Percentiles rank a stretch among this genome's conserved stretches.
Evolutionary conservation across 1,140 invertebrate species (phyloP).

Genomic region (Zophobas atratus): DNA sequence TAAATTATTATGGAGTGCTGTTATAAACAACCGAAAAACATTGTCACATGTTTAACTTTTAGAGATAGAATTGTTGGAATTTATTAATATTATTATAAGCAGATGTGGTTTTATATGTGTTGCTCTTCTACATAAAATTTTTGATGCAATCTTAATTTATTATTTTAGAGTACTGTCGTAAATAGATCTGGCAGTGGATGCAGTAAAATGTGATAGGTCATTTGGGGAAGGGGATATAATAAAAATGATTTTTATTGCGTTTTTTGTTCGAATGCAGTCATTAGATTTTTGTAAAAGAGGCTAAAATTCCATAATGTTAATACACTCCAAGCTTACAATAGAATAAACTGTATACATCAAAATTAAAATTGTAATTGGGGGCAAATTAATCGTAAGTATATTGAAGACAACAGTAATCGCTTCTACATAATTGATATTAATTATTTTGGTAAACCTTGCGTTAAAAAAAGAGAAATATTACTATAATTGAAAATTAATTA

Average conservation of each 20-base stretch:
- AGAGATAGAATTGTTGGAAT: constrained; percentile 48
- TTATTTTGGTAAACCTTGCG: no score
- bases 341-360: no score
- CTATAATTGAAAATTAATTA: no score
- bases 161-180: constrained; percentile 24
- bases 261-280: no score
- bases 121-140: constrained; percentile 26
- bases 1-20: constrained; percentile 44
- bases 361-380: no score
- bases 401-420: no score
- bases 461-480: no score
- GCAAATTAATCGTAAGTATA: no score
- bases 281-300: neutral
- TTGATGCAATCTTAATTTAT: constrained; percentile 36
- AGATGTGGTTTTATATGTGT: constrained; percentile 40
- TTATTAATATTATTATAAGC: constrained; percentile 44
- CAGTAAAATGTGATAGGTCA: constrained; percentile 3
- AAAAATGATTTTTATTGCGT: neutral
- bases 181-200: constrained; percentile 13
- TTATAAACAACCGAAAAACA: constrained; percentile 48
- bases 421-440: no score
- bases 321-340: no score
- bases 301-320: no score
- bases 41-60: constrained; percentile 46
- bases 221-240: neutral